Evolutionary conservation across 2,797 vertebrate genomes (phyloP), one percentile per base, ranked within the genome.

Genomic region (Anabas testudineus): DNA sequence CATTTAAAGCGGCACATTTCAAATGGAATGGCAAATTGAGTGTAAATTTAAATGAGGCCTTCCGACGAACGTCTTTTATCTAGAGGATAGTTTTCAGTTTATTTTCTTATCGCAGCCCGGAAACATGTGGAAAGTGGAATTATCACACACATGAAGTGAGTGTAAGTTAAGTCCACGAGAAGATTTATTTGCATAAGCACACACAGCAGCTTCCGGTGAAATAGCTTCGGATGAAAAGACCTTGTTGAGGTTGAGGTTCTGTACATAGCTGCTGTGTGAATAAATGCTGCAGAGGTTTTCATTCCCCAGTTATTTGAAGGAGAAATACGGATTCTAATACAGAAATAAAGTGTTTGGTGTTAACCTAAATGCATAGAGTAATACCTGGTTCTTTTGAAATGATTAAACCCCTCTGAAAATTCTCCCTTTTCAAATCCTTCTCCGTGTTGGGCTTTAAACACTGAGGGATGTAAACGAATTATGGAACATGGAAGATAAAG

Each of bases 141-240:
- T 66, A 86, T 82, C 75, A 71, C 77, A 82, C 57, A 69, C 72
- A 71, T 78, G 58, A 76, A 85, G 71, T 62, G 65, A 81, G 83
- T 74, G 65, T 86, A 47, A 76, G 78, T 87, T 87, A 88, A 91
- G 74, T 89, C 83, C 22, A n/a, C 91, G 84, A 91, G 88, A 82
- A 90, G 81, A 87, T 87, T 87, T 73, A 92, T 90, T 91, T 90
- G 77, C 87, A 91, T 88, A 81, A 87, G 82, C 18, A 43, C 63
- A 72, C 63, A 72, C 53, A 75, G 82, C 37, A 61, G 74, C 65
- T 81, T 81, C 64, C 68, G 62, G 61, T 72, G 76, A 83, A 85
- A 57, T 41, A 56, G 72, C 69, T 74, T 81, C 57, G 57, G 63
- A 83, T 67, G 49, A 74, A 73, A 82, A 69, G 30, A 62, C 24